These are phyloP conservation scores for Alethe diademata DNA, from an alignment of 2,113 vertebrate species.

Conservation along the genomic window DNA sequence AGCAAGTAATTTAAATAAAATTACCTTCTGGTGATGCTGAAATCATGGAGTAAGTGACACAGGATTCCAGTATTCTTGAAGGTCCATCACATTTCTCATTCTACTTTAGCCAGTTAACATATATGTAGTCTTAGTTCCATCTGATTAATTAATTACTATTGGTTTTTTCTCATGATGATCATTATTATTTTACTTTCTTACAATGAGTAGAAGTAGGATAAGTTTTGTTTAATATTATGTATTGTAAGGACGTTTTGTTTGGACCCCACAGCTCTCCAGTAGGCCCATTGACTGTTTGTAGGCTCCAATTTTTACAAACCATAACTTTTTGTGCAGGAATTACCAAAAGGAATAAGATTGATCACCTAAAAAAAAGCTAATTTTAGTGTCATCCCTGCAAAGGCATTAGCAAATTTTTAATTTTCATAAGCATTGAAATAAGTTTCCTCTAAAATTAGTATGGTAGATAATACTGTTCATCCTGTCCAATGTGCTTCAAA, in stretches of 20 bases:
- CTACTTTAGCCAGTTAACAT: neutral
- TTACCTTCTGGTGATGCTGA: neutral
- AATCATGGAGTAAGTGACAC: neutral
- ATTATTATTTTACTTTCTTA: neutral
- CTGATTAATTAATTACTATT: neutral
- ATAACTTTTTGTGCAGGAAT: neutral
- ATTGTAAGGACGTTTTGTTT: neutral
- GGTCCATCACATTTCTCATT: neutral
- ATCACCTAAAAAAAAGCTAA: neutral
- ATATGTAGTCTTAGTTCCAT: neutral
- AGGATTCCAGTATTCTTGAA: neutral
- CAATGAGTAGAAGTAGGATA: neutral
- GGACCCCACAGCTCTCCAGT: neutral
- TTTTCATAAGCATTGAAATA: neutral
- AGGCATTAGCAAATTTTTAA: neutral
- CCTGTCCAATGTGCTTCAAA: neutral
- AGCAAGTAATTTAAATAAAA: neutral
- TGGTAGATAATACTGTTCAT: neutral
- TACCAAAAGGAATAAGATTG: neutral
- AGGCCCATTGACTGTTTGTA: neutral
- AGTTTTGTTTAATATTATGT: neutral
- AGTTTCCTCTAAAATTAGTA: neutral
- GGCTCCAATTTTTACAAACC: neutral
- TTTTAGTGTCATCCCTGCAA: neutral
- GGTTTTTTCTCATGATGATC: neutral